phyloP scores from a whole-genome alignment of 2,888 invertebrate species.

The Hydraecia micacea region DNA sequence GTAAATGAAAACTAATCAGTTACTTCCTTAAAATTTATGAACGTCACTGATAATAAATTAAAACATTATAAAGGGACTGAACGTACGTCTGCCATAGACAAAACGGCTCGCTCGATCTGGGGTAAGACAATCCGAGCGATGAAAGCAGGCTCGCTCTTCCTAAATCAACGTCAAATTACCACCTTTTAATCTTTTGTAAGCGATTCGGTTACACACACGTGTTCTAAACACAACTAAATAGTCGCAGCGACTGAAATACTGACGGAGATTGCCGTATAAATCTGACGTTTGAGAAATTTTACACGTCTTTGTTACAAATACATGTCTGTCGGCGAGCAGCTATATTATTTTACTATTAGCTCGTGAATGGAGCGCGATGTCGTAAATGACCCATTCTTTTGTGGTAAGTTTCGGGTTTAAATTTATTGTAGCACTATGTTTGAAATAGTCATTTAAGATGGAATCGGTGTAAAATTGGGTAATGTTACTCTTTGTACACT shows the following conservation, averaged over 20 bases:
- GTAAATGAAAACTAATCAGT: constrained; percentile 66
- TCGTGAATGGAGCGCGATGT: constrained; percentile 81
- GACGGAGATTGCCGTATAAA: constrained; percentile 84
- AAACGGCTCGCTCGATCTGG: constrained; percentile 75
- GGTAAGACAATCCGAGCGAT: constrained; percentile 86
- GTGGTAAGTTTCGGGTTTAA: constrained; percentile 77
- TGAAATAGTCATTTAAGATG: constrained; percentile 73
- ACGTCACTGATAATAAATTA: constrained; percentile 80
- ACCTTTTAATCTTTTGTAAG: constrained; percentile 88
- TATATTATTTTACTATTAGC: constrained; percentile 84
- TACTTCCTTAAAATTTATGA: constrained; percentile 74
- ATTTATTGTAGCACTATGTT: constrained; percentile 78
- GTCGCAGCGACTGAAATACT: constrained; percentile 79
- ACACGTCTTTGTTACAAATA: constrained; percentile 87
- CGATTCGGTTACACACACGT: constrained; percentile 89
- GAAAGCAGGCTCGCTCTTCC: constrained; percentile 82
- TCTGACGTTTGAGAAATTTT: constrained; percentile 87
- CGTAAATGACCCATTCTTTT: constrained; percentile 83
- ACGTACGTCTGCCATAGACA: constrained; percentile 72
- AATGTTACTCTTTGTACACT: constrained; percentile 68
- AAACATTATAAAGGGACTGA: constrained; percentile 75
- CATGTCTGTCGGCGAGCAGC: constrained; percentile 78
- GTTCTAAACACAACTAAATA: constrained; percentile 78
- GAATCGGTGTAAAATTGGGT: constrained; percentile 72
- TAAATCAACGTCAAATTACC: constrained; percentile 90